Evolutionary conservation across 2,888 invertebrate species (phyloP), one percentile per base, ranked within the genome.

Genomic region (Drosophila phalerata): DNA sequence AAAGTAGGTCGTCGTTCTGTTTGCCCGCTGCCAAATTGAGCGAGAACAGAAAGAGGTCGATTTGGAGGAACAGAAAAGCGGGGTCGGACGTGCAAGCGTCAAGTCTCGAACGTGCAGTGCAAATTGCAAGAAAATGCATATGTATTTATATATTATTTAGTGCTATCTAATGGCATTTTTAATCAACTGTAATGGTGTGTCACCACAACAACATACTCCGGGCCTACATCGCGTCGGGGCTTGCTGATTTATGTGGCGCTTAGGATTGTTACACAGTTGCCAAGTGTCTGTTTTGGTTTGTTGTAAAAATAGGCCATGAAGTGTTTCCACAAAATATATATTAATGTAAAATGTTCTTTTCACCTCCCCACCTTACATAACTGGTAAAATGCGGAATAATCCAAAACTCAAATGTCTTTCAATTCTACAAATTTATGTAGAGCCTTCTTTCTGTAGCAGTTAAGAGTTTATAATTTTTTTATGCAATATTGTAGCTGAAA

Each of bases 11-110:
- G 69, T 45, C 19, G 25, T 15, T 51, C 28, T 47, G 15, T 58
- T 56, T 61, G 65, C 43, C 28, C 37, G 77, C 47, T 77, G 81
- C 61, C 78, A 80, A 78, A 72, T 81, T 78, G 73, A 77, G 69
- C 61, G 57, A 38, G 55, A 38, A 55, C 15, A n/a, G 10, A 38
- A 56, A 37, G 42, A 30, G 48, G 32, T 48, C 19, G 28, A 47
- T 47, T 55, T 32, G 47, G 15, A 19, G 37, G 11, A 28, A 13
- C 8, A 17, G 15, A 9, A 32, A n/a, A 3, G 15, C n/a, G 48
- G 52, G 51, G 49, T 43, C 47, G 64, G 37, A 22, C 43, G 22
- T 49, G n/a, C 15, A 11, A 34, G 34, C 34, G 34, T 34, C 34
- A 13, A 13, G 13, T 13, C 30, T 51, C 15, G 43, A 53, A 15